A percentile compares a stretch with the other conserved stretches of the same genome.
phyloP scores from a whole-genome alignment of 2,797 vertebrate genomes.

The Holocentrus rufus region DNA sequence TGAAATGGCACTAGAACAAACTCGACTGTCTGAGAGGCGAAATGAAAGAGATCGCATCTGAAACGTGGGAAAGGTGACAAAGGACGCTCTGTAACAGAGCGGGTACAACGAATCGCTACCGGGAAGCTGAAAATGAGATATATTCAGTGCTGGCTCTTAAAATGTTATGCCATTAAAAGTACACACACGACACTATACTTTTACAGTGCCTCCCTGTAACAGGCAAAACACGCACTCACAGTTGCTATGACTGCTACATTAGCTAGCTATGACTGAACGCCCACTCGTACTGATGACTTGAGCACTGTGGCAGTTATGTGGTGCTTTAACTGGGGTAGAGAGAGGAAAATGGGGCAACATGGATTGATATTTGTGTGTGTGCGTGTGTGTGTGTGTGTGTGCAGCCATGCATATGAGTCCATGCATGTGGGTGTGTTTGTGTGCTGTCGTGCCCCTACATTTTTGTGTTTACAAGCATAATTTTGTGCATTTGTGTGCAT shows the following conservation, averaged over 20 bases:
- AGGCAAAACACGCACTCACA: neutral
- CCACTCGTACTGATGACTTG: conserved; percentile 3
- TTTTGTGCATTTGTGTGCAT: neutral
- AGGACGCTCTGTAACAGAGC: conserved; percentile 18
- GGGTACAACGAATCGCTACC: conserved; percentile 28
- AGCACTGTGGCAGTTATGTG: neutral
- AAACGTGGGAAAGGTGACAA: conserved; percentile 34
- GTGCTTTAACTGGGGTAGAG: conserved; percentile 1
- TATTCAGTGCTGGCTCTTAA: neutral
- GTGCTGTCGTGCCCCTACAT: neutral
- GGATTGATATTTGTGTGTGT: neutral
- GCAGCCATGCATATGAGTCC: neutral
- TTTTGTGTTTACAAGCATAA: neutral
- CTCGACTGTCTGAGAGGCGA: conserved; percentile 9
- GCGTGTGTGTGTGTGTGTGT: conserved; percentile 6
- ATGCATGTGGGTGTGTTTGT: conserved; percentile 5
- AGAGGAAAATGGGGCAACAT: neutral
- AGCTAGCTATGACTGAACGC: neutral
- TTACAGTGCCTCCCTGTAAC: too few relatives aligned
- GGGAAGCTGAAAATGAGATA: conserved; percentile 16
- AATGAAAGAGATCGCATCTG: conserved; percentile 24
- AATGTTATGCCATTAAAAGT: neutral
- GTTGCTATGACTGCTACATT: neutral
- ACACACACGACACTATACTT: too few relatives aligned
- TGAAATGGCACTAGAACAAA: conserved; percentile 28